Conservation (phyloP, 2,888 invertebrate species). For the Metopia argyrocephala region DNA sequence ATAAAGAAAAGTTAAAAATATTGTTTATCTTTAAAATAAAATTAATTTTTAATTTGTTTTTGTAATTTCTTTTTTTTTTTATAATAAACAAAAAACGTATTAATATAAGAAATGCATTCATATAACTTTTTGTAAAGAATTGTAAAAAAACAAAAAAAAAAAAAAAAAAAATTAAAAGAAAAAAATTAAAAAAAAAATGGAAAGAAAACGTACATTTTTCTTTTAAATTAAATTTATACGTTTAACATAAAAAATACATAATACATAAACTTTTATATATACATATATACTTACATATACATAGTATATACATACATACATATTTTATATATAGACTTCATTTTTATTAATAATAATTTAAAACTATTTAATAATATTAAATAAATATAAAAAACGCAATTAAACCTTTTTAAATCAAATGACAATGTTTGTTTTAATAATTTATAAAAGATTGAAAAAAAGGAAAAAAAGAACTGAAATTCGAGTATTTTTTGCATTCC, state of each 20-base stretch:
- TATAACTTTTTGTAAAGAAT: conserved; percentile 48
- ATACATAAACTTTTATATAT: conserved; percentile 21
- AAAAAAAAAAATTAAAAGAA: conserved; percentile 5
- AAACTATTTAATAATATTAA: neutral
- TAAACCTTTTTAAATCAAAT: too few relatives aligned
- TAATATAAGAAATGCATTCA: conserved; percentile 43
- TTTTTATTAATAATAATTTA: conserved; percentile 44
- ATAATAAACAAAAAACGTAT: conserved; percentile 31
- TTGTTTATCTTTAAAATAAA: conserved; percentile 11
- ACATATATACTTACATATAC: conserved; percentile 38
- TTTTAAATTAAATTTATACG: conserved; percentile 40
- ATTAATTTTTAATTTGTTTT: conserved; percentile 25
- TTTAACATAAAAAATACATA: conserved; percentile 48
- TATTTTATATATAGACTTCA: conserved; percentile 60
- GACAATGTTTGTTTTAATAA: too few relatives aligned
- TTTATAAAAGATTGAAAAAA: too few relatives aligned
- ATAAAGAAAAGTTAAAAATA: neutral
- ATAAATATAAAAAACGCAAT: too few relatives aligned
- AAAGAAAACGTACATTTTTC: conserved; percentile 48
- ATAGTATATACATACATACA: conserved; percentile 37
- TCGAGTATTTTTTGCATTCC: too few relatives aligned
- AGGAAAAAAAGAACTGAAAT: too few relatives aligned
- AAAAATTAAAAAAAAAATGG: conserved; percentile 1
- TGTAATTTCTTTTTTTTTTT: conserved; percentile 30
- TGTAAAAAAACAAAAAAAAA: conserved; percentile 37